Evolutionary conservation across 2,113 vertebrate genomes (phyloP).

Genomic region (Andinoacara biseriatus): DNA sequence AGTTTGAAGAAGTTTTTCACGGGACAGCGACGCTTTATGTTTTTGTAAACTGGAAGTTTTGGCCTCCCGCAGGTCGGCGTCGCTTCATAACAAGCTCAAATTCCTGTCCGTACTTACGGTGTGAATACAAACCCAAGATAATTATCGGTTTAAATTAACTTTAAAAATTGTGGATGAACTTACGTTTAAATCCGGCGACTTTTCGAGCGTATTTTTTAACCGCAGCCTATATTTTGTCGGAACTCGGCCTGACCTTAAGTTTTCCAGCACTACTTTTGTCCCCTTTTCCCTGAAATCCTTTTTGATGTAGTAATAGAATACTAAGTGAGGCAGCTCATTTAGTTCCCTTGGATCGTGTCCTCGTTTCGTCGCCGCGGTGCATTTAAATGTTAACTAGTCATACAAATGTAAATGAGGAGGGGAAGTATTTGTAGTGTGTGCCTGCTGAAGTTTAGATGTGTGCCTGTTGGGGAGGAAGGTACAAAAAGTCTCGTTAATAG

Average conservation of each 20-base stretch:
- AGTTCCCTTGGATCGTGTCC: slow-evolving; percentile 76
- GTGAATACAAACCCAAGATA: not conserved
- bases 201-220: not conserved
- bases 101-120: slow-evolving; percentile 7
- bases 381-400: slow-evolving; percentile 85
- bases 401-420: slow-evolving; percentile 83
- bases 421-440: slow-evolving; percentile 74
- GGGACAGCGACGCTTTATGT: not conserved
- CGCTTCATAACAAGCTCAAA: slow-evolving; percentile 24
- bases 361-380: slow-evolving; percentile 75
- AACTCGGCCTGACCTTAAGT: slow-evolving; percentile 54
- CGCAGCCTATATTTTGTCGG: slow-evolving; percentile 35
- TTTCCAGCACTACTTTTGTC: slow-evolving; percentile 53
- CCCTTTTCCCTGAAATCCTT: slow-evolving; percentile 49
- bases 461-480: slow-evolving; percentile 76
- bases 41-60: not conserved
- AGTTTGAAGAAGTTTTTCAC: not conserved
- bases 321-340: slow-evolving; percentile 78
- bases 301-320: slow-evolving; percentile 72
- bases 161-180: not conserved
- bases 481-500: slow-evolving; percentile 79
- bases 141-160: not conserved
- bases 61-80: slow-evolving; percentile 27
- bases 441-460: slow-evolving; percentile 69
- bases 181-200: not conserved